Base-by-base conservation (phyloP, 2,113 vertebrate genomes). In the Oenanthe melanoleuca region DNA sequence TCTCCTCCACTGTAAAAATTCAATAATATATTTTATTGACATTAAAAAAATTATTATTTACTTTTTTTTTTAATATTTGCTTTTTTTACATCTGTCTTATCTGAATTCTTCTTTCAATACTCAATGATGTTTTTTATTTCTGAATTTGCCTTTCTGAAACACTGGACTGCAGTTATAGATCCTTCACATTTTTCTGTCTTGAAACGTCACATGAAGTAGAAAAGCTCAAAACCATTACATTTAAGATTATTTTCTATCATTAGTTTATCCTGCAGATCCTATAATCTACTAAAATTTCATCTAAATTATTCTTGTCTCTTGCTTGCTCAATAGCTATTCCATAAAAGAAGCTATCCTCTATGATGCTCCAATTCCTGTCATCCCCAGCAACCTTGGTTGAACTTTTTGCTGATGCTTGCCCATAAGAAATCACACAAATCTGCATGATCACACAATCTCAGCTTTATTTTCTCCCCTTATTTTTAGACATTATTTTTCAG, bases 381-480 rank as follows among this genome's bases (percentile, higher is more conserved):
- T 24, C 17, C 37, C 12, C 31, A 75, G 16, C 6, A 44, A 28
- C 12, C 61, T 1, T 37, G 26, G 3, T 2, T 73, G 47, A 47
- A 5, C 12, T 20, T 64, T 75, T 60, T 79, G 8, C 21, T 80
- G 29, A 26, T 69, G 50, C 8, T 82, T 80, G 8, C 24, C 29
- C 3, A 7, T 12, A 21, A 66, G 8, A 60, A 82, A 61, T 45
- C 11, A 69, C 24, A 65, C 8, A 65, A 73, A 79, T 65, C 33
- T 56, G 11, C 6, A 37, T 61, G 22, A 80, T 72, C 10, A 44
- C 14, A 66, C 3, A 45, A n/a, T 33, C 57, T 38, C 11, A 31
- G 3, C 5, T 29, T 65, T 45, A 11, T 6, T 5, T 2, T 1
- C 26, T 4, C 5, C 5, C 24, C 1, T 1, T 45, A 70, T 66